Conservation (phyloP, 2,888 invertebrate species). For the Hypselothyrea guttata region DNA sequence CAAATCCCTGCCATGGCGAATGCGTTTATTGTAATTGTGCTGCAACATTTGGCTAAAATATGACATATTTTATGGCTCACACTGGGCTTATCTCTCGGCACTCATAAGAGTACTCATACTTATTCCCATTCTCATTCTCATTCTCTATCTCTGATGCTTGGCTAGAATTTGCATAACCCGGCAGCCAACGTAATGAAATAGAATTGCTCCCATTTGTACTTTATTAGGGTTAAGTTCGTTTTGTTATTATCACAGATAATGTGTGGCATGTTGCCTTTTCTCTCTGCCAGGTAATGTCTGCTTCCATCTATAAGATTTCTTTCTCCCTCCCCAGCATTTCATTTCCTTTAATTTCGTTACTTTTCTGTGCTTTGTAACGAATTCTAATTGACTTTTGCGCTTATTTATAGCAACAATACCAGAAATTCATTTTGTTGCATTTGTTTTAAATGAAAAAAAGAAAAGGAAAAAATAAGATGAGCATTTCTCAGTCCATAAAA, state of each 20-base stretch:
- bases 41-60: conserved; percentile 69
- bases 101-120: conserved; percentile 42
- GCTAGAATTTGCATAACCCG: conserved; percentile 25
- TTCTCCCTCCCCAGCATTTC: conserved; percentile 5
- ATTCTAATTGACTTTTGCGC: conserved; percentile 57
- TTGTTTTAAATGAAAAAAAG: conserved; percentile 42
- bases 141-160: conserved; percentile 7
- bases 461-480: too few relatives aligned
- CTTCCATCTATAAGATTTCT: conserved; percentile 1
- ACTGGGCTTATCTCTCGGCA: conserved; percentile 54
- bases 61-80: conserved; percentile 79
- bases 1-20: conserved; percentile 53
- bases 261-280: conserved; percentile 19
- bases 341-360: conserved; percentile 10
- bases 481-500: conserved; percentile 64
- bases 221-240: conserved; percentile 65
- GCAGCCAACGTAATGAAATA: conserved; percentile 74
- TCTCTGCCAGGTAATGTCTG: too few relatives aligned
- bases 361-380: conserved; percentile 36
- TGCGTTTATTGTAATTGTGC: conserved; percentile 72
- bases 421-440: conserved; percentile 50
- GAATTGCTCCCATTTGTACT: conserved; percentile 75
- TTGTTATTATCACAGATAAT: conserved; percentile 60
- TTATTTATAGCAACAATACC: conserved; percentile 47
- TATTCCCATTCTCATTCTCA: not conserved